These are phyloP conservation scores for Melangyna quadrimaculata DNA, from an alignment of 2,888 invertebrate species.

Conservation along the genomic window DNA sequence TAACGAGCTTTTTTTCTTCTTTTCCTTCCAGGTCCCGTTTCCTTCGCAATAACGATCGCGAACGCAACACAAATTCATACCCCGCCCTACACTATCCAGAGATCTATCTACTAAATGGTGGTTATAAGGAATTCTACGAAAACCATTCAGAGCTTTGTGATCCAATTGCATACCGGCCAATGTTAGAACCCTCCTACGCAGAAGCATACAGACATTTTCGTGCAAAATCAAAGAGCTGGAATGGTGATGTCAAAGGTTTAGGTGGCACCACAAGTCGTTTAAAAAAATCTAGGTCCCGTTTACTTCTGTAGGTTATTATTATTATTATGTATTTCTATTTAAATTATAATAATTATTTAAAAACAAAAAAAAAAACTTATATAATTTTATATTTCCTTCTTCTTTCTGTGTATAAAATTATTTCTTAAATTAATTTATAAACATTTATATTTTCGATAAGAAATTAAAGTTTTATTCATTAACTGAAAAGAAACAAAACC, in stretches of 20 bases:
- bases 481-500: constrained; percentile 7
- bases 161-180: constrained; percentile 89
- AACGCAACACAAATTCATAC: constrained; percentile 90
- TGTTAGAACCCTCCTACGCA: constrained; percentile 91
- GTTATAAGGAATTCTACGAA: constrained; percentile 92
- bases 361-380: neutral
- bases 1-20: constrained; percentile 34
- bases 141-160: constrained; percentile 86
- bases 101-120: constrained; percentile 94
- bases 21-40: constrained; percentile 86
- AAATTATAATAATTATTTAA: neutral
- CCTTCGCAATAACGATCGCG: constrained; percentile 91
- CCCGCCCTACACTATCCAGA: constrained; percentile 95
- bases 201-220: constrained; percentile 88
- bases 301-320: constrained; percentile 76
- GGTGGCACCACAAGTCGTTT: constrained; percentile 77
- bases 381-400: neutral
- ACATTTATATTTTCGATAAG: constrained; percentile 62
- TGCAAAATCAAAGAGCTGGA: constrained; percentile 89
- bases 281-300: constrained; percentile 80
- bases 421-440: constrained; percentile 63
- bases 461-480: constrained; percentile 51
- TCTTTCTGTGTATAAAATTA: constrained; percentile 50
- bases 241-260: constrained; percentile 81
- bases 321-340: neutral